These are phyloP conservation scores for Gallinago solitaria DNA, from an alignment of 2,797 vertebrate species.

Conservation along the genomic window DNA sequence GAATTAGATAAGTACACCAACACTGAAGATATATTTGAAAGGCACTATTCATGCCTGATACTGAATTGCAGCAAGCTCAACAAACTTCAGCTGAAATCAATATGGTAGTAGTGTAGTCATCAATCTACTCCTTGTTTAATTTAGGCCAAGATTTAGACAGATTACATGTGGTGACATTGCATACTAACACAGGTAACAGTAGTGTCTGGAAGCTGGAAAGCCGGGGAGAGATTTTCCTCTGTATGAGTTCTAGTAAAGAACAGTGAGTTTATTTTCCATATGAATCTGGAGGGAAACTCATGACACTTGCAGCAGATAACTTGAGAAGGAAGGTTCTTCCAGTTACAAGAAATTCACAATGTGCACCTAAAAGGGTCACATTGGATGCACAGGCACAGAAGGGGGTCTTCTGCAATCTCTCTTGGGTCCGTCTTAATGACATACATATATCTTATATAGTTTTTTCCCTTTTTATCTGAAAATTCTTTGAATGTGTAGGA, in stretches of 20 bases:
- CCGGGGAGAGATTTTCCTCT: neutral
- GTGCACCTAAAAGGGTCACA: neutral
- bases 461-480: neutral
- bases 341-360: neutral
- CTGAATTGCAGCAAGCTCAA: neutral
- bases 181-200: neutral
- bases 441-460: neutral
- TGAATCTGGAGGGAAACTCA: neutral
- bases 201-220: neutral
- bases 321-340: neutral
- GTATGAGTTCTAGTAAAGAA: neutral
- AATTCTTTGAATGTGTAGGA: neutral
- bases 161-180: neutral
- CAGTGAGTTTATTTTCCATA: neutral
- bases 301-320: neutral
- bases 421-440: neutral
- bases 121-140: constrained; percentile 32
- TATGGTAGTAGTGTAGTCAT: neutral
- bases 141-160: neutral
- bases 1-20: neutral
- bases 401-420: neutral
- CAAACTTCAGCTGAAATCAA: constrained; percentile 27
- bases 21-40: neutral
- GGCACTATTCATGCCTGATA: neutral
- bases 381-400: neutral